Base-by-base conservation (phyloP, 2,113 vertebrate genomes). In the Sinocyclocheilus grahami region DNA sequence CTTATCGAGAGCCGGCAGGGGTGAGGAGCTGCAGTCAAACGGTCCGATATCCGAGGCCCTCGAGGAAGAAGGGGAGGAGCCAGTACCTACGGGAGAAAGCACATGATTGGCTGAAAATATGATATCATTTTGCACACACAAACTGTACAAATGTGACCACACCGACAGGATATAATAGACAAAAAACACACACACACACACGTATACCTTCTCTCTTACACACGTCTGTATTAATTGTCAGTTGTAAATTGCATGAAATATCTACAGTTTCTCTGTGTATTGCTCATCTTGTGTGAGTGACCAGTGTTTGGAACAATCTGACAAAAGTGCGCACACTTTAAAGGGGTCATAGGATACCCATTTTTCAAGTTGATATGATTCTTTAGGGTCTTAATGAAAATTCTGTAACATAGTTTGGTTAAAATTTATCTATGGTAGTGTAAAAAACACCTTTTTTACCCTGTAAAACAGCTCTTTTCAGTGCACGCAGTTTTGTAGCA, bases 1-100 rank as follows among this genome's bases (percentile, higher is more conserved):
- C 33, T 91, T 98, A 16, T 95, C 93, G 16, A 92, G 95, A 88
- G 97, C 97, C 0, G 96, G 96, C 5, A 95, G 94, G 24, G 97
- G 97, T 84, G 96, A 97, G 91, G 96, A 95, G 53, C 90, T 88
- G 82, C 92, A 92, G 58, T 58, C 86, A 13, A 92, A 93, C 65
- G 90, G 80, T 4, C 92, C 95, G 84, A 95, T 97, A 10, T 94
- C 93, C 14, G 96, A 97, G 92, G 93, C 94, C 63, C 91, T 93
- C 60, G 96, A 97, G 74, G 95, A 95, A 69, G 95, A 95, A 37
- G 94, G 90, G 85, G 94, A 94, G 88, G 95, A 94, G 90, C 85
- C 89, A 22, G 83, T 76, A 1, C 87, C 78, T 83, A 65, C 63
- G 51, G 90, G 88, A 76, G 94, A 95, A 58, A 92, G 93, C 90